Conservation (phyloP, 2,113 vertebrate genomes). For the Vulpes ferrilata region DNA sequence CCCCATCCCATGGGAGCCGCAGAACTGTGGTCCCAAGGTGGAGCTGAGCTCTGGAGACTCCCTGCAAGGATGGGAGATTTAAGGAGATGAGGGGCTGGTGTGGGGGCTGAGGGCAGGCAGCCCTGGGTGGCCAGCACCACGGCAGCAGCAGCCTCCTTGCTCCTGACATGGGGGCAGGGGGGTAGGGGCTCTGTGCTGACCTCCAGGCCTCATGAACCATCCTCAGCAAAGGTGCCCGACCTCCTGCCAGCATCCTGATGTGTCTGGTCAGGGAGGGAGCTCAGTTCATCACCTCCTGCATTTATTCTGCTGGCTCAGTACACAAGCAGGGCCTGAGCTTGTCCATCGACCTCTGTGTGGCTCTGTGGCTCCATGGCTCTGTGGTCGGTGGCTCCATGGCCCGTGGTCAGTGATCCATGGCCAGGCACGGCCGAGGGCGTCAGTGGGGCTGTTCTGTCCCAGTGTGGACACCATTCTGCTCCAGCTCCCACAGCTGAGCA, state of each 20-base stretch:
- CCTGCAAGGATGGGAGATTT: not conserved
- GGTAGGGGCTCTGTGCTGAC: not conserved
- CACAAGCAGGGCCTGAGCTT: no score
- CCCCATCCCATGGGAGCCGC: not conserved
- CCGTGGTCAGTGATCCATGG: no score
- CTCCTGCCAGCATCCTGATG: not conserved
- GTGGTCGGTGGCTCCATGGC: not conserved
- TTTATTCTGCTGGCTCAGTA: not conserved
- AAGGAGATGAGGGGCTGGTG: not conserved
- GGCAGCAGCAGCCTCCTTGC: not conserved
- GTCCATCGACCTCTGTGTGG: not conserved
- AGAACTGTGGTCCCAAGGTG: not conserved
- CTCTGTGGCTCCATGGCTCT: not conserved
- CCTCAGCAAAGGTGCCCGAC: not conserved
- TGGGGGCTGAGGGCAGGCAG: fast-evolving
- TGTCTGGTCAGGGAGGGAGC: not conserved
- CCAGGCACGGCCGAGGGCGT: not conserved
- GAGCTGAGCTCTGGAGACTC: not conserved
- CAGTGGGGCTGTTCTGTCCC: not conserved
- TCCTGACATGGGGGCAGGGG: not conserved
- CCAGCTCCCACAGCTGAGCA: not conserved
- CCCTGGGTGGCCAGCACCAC: not conserved
- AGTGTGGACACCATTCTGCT: fast-evolving
- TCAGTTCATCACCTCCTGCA: not conserved
- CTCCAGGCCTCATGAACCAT: not conserved